Conservation (phyloP, 2,888 invertebrate species). For the Meloe dianella region DNA sequence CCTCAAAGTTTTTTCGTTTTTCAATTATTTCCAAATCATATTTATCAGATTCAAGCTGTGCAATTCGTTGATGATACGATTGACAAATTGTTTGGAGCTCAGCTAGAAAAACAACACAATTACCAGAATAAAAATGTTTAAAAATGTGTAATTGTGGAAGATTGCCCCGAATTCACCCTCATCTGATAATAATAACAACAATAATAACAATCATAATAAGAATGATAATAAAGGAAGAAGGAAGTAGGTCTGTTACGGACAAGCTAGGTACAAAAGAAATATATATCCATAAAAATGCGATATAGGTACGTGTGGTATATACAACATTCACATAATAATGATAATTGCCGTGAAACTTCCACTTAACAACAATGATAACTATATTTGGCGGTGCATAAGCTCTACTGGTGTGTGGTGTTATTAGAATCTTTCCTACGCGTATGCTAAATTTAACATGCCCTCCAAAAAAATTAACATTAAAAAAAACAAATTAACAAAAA, state of each 20-base stretch:
- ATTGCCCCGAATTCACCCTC: not conserved
- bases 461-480: slow-evolving; percentile 28
- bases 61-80: slow-evolving; percentile 92
- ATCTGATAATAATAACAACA: not conserved
- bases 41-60: slow-evolving; percentile 95
- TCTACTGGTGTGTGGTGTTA: slow-evolving; percentile 45
- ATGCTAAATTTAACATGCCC: slow-evolving; percentile 40
- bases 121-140: slow-evolving; percentile 38
- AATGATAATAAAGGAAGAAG: slow-evolving; percentile 3
- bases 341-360: not conserved
- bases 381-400: slow-evolving; percentile 38
- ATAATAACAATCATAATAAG: not conserved
- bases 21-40: slow-evolving; percentile 98
- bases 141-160: not conserved
- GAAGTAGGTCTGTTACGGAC: no score
- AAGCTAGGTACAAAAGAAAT: no score
- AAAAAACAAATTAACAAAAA: not conserved
- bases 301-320: slow-evolving; percentile 20
- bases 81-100: slow-evolving; percentile 94
- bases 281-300: not conserved
- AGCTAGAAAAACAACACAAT: slow-evolving; percentile 69
- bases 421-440: slow-evolving; percentile 35
- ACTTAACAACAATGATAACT: slow-evolving; percentile 16
- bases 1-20: slow-evolving; percentile 92
- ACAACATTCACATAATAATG: slow-evolving; percentile 23